Evolutionary conservation across 2,113 vertebrate genomes (phyloP).

Genomic region (Protobothrops mucrosquamatus): DNA sequence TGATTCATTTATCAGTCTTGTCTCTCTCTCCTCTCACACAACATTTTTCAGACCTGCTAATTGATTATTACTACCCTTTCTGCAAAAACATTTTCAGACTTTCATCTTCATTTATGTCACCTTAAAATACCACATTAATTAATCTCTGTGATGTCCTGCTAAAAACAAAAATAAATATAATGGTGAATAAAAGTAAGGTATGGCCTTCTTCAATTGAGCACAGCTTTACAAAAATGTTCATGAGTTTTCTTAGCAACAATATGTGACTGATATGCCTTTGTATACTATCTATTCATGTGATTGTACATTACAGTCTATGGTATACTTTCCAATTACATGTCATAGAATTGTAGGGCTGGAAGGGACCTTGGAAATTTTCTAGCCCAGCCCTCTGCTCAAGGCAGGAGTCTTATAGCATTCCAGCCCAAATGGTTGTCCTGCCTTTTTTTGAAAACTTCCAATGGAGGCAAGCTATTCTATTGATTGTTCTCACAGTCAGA

Average conservation of each 20-base stretch:
- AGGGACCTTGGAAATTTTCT: background rate
- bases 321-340: background rate
- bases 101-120: slow-evolving; percentile 7
- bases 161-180: background rate
- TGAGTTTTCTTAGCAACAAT: background rate
- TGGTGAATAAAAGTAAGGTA: background rate
- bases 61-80: slow-evolving; percentile 4
- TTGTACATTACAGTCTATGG: background rate
- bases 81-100: background rate
- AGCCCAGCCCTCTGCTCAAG: background rate
- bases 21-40: background rate
- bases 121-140: slow-evolving; percentile 2
- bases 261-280: background rate
- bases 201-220: background rate
- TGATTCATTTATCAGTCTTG: background rate
- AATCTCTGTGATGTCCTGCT: background rate
- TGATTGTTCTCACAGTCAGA: background rate
- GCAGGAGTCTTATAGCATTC: background rate
- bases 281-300: background rate
- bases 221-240: background rate
- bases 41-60: background rate
- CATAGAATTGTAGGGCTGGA: background rate
- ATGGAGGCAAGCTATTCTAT: background rate
- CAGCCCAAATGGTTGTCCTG: background rate
- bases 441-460: background rate